Conservation (phyloP, 2,888 invertebrate genomes). For the Folsomia manolachei region DNA sequence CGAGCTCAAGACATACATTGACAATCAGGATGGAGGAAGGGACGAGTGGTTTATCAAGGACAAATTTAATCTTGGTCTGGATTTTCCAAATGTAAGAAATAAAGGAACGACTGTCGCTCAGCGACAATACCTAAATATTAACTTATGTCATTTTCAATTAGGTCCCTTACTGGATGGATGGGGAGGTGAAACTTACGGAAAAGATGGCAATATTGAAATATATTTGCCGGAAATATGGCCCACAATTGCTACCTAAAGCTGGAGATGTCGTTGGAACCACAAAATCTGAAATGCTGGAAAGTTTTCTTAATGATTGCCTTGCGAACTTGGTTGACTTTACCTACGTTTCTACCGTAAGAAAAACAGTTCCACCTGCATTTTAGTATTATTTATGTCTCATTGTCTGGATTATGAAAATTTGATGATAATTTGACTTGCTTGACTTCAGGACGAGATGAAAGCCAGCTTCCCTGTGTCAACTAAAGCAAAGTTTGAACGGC, state of each 20-base stretch:
- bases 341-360: no score
- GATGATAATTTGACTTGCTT: no score
- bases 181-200: constrained; percentile 55
- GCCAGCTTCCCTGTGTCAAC: no score
- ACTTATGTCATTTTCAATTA: constrained; percentile 39
- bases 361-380: no score
- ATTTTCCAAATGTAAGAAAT: constrained; percentile 7
- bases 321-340: no score
- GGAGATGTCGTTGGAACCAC: constrained; percentile 3
- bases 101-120: no score
- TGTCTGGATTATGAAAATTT: no score
- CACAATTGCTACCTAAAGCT: constrained; percentile 40
- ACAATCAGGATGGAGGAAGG: not conserved
- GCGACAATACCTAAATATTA: no score
- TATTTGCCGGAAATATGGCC: constrained; percentile 54
- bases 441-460: no score
- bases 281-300: constrained; percentile 25
- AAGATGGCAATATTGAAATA: constrained; percentile 55
- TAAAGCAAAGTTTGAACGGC: no score
- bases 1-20: not conserved
- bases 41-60: not conserved
- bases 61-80: not conserved
- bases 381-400: no score
- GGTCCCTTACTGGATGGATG: constrained; percentile 57
- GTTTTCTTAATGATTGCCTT: no score